Percentiles rank a stretch among this genome's conserved stretches.
phyloP scores from a whole-genome alignment of 2,888 invertebrate genomes.

The Lasioglossum marginatum region DNA sequence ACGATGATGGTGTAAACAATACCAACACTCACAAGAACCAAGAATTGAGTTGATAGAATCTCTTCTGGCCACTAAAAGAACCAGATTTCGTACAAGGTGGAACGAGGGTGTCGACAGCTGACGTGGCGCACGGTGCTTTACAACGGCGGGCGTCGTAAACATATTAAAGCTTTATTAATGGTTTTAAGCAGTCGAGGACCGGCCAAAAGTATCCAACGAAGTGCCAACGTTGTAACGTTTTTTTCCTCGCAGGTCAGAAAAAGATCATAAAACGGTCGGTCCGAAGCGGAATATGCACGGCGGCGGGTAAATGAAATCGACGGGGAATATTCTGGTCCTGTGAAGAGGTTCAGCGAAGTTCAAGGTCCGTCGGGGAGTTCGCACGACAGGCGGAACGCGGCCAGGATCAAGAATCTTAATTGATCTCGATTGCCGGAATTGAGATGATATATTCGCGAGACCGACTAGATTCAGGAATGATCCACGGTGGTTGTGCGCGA shows the following conservation, averaged over 20 bases:
- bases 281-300: neutral
- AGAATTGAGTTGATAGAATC: neutral
- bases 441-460: neutral
- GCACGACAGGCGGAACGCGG: neutral
- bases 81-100: neutral
- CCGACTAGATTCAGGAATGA: neutral
- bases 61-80: neutral
- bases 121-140: neutral
- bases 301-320: neutral
- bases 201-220: neutral
- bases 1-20: neutral
- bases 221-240: neutral
- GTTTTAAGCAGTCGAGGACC: neutral
- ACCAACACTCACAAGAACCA: neutral
- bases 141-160: neutral
- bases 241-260: neutral
- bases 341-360: neutral
- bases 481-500: neutral
- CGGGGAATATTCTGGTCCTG: neutral
- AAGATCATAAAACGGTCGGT: constrained; percentile 7
- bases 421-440: neutral
- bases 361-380: neutral
- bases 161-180: neutral
- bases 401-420: neutral
- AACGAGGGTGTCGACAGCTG: neutral